phyloP scores from a whole-genome alignment of 2,888 invertebrate species.

The Drosophila aldrichi region DNA sequence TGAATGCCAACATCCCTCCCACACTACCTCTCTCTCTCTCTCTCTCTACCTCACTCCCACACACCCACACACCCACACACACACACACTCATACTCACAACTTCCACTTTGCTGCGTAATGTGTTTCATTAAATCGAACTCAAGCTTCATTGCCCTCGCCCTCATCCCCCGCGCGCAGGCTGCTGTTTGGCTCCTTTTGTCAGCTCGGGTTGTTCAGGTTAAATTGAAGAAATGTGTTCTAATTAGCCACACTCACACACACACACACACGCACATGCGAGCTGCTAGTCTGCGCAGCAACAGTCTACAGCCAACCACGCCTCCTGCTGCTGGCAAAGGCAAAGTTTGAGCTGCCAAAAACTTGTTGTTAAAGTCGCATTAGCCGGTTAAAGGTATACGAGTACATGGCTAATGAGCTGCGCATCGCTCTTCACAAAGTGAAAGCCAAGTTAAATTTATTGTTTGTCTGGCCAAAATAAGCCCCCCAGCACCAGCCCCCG shows the following conservation, averaged over 20 bases:
- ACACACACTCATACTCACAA: neutral
- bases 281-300: conserved; percentile 22
- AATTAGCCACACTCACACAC: conserved; percentile 56
- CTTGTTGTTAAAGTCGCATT: conserved; percentile 78
- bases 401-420: conserved; percentile 58
- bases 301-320: conserved; percentile 5
- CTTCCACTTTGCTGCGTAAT: conserved; percentile 34
- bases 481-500: too few species aligned
- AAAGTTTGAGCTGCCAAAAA: conserved; percentile 60
- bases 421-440: conserved; percentile 7
- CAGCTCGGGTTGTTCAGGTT: conserved; percentile 59
- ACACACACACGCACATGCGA: conserved; percentile 57
- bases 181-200: conserved; percentile 35
- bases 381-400: conserved; percentile 65
- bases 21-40: conserved; percentile 39
- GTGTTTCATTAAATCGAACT: conserved; percentile 72
- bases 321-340: conserved; percentile 4
- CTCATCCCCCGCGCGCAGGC: neutral
- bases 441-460: conserved; percentile 57
- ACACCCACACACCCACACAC: neutral
- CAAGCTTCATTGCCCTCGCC: conserved; percentile 21
- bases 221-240: conserved; percentile 80
- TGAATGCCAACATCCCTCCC: conserved; percentile 36
- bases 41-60: too few species aligned
- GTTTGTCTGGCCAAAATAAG: conserved; percentile 52